Evolutionary conservation across 1,140 invertebrate species (phyloP), one percentile per base, ranked within the genome.

Genomic region (Eumeta japonica): DNA sequence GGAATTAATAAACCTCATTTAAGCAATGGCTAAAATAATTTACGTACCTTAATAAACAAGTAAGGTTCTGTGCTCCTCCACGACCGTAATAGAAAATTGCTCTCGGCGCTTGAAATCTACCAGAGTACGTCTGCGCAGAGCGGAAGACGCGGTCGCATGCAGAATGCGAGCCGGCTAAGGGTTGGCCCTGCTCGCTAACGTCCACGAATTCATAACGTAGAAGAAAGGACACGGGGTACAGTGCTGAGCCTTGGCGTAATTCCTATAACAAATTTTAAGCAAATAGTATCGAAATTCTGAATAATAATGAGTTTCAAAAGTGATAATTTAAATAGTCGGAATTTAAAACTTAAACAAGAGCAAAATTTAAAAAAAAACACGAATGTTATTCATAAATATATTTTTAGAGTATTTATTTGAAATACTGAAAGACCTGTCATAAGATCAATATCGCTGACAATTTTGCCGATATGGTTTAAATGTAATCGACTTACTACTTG

Each of bases 61-160:
- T 86, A 16, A 91, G 58, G 59, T 89, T 87, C 46, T 81, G 79
- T 7, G 85, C 78, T 1, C 89, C 89, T 2, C 89, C 88, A 35
- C 88, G 77, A 1, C 88, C 88, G 50, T 87, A 91, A 48, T 89
- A 83, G 70, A 91, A 91, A 11, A 90, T 88, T 50, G 85, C 88
- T 45, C 81, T 80, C 0, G 88, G 87, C 1, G 88, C 89, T 50
- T 81, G 81, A 55, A 90, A 88, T 55, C 76, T 78, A 3, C 86
- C 86, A 2, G 77, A 75, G 34, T 76, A 73, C 14, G 67, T 67
- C 18, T 70, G 65, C 18, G 65, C 68, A 17, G 70, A 74, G 46
- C 68, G 78, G 50, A 83, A 83, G 34, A 82, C 70, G 48, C 81
- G 70, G 58, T 83, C 81, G 56, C 82, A 84, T 16, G 79, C 75